Conservation (phyloP, 2,113 vertebrate species). For the Cnemophilus loriae region DNA sequence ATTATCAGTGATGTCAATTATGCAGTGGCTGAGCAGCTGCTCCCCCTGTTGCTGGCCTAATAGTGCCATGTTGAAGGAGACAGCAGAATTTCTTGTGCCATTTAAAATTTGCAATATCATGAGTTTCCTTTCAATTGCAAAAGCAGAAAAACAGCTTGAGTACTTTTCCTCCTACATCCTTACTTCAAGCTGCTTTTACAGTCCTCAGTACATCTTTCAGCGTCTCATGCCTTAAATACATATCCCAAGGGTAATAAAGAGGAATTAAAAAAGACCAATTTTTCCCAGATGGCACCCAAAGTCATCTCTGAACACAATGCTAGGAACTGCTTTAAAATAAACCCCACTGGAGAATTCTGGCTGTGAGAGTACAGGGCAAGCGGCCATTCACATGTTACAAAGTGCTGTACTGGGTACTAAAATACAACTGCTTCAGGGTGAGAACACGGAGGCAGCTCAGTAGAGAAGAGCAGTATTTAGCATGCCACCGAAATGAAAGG, state of each 20-base stretch:
- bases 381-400: neutral
- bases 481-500: neutral
- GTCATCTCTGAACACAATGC: neutral
- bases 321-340: constrained; percentile 10
- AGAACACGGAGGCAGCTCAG: neutral
- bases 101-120: constrained; percentile 59
- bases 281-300: constrained; percentile 39
- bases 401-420: neutral
- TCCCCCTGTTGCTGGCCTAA: constrained; percentile 54
- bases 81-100: constrained; percentile 43
- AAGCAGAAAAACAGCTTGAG: constrained; percentile 63
- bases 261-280: neutral
- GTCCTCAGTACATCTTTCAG: constrained; percentile 34
- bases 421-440: neutral
- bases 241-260: constrained; percentile 31
- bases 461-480: neutral
- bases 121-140: constrained; percentile 57
- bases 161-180: constrained; percentile 63
- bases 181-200: constrained; percentile 56
- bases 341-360: neutral
- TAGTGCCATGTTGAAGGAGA: constrained; percentile 49
- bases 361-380: neutral
- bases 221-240: constrained; percentile 32
- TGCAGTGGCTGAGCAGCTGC: constrained; percentile 36
- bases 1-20: constrained; percentile 6